phyloP scores from a whole-genome alignment of 2,888 invertebrate species.

The Druceiella hillmani region DNA sequence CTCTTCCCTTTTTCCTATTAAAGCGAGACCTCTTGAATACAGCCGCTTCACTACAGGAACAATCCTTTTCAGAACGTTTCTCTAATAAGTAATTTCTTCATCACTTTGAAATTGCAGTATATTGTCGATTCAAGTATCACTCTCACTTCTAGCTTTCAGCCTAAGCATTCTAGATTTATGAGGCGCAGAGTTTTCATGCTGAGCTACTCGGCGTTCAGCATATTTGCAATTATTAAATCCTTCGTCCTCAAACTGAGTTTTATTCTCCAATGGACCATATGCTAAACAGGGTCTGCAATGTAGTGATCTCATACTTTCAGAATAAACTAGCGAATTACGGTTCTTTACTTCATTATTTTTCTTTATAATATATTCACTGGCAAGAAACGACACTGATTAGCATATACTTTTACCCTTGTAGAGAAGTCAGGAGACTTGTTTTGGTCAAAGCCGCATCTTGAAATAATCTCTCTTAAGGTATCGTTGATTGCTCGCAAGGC shows the following conservation, averaged over 20 bases:
- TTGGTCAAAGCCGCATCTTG: conserved; percentile 21
- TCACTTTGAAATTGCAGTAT: conserved; percentile 15
- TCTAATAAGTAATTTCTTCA: conserved; percentile 13
- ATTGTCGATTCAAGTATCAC: conserved; percentile 19
- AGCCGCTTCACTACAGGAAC: conserved; percentile 1
- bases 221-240: conserved; percentile 26
- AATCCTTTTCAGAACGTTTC: conserved; percentile 13
- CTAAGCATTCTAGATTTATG: conserved; percentile 22
- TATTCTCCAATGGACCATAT: conserved; percentile 19
- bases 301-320: conserved; percentile 13
- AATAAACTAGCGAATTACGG: conserved; percentile 12
- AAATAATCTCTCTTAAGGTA: conserved; percentile 20
- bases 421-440: conserved; percentile 13
- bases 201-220: conserved; percentile 16
- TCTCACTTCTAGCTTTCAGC: conserved; percentile 15
- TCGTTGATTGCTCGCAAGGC: conserved; percentile 17
- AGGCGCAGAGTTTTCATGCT: conserved; percentile 24
- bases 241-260: conserved; percentile 20
- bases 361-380: conserved; percentile 16
- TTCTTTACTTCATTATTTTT: conserved; percentile 17
- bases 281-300: conserved; percentile 19
- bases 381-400: conserved; percentile 16
- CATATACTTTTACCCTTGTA: conserved; percentile 9
- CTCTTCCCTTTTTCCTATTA: conserved; percentile 15
- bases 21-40: conserved; percentile 14